Percentiles rank a stretch among this genome's conserved stretches.
Conservation (phyloP, 53 echinoderm and acorn worm genomes). For the Echinarachnius parma region DNA sequence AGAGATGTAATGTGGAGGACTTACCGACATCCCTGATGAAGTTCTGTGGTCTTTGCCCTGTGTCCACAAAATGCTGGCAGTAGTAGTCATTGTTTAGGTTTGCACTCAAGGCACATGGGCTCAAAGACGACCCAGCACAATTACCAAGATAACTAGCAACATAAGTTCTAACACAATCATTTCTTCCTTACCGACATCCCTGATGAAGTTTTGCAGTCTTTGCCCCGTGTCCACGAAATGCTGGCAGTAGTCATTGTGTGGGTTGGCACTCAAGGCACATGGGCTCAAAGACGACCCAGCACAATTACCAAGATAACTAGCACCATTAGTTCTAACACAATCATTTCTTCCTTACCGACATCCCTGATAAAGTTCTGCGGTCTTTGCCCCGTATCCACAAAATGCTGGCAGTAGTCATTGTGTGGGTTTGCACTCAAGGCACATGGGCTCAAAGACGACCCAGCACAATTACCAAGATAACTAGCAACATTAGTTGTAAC, state of each 20-base stretch:
- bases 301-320: too few species aligned
- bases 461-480: too few species aligned
- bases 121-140: too few species aligned
- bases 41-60: conserved; percentile 96
- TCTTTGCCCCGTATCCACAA: conserved; percentile 96
- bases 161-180: too few species aligned
- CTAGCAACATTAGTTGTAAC: too few species aligned
- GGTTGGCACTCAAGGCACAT: conserved; percentile 92
- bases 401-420: conserved; percentile 97
- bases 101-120: too few species aligned
- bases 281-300: too few species aligned
- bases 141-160: too few species aligned
- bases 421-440: conserved; percentile 99
- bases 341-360: conserved; percentile 96
- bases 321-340: too few species aligned
- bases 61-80: conserved; percentile 96
- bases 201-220: conserved; percentile 82
- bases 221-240: conserved; percentile 93
- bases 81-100: conserved; percentile 99
- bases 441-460: too few species aligned
- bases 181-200: too few species aligned
- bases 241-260: conserved; percentile 91
- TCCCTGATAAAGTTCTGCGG: conserved; percentile 97
- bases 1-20: too few species aligned
- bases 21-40: conserved; percentile 96